Conservation (phyloP, 2,797 vertebrate species). For the Calcarius lapponicus region DNA sequence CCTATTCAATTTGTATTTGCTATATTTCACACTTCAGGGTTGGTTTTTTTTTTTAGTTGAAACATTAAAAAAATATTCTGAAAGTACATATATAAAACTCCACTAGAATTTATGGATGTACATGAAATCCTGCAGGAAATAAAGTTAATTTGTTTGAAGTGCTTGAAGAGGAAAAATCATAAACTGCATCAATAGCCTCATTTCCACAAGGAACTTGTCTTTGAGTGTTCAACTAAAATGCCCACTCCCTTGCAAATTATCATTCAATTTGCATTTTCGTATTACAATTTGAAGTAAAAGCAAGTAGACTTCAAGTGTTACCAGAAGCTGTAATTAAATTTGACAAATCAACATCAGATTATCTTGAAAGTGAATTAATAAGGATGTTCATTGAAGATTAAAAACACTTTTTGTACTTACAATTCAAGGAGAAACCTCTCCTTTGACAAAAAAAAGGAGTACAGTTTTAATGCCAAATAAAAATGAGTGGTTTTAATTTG, state of each 20-base stretch:
- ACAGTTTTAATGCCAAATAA: constrained; percentile 80
- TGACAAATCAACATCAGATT: constrained; percentile 99
- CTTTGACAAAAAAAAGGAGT: constrained; percentile 78
- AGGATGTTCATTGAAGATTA: constrained; percentile 87
- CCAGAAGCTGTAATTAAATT: constrained; percentile 99
- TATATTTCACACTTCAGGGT: background rate
- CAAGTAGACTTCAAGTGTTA: constrained; percentile 96
- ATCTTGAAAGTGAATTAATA: constrained; percentile 97
- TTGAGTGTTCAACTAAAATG: constrained; percentile 96
- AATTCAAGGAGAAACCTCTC: constrained; percentile 81
- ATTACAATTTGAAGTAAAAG: constrained; percentile 97
- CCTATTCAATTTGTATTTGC: background rate
- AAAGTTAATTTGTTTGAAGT: constrained; percentile 87
- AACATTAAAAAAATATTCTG: constrained; percentile 10
- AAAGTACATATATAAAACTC: constrained; percentile 52
- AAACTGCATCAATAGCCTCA: constrained; percentile 87
- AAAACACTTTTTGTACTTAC: constrained; percentile 81
- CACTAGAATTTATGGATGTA: constrained; percentile 66
- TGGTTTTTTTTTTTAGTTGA: background rate
- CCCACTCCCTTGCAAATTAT: constrained; percentile 96
- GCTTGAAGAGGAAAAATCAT: constrained; percentile 83
- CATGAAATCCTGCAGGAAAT: constrained; percentile 84
- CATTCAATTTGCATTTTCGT: constrained; percentile 96
- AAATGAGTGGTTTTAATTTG: constrained; percentile 81
- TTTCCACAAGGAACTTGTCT: constrained; percentile 88